Evolutionary conservation across 2,113 vertebrate genomes (phyloP).

Genomic region (Antigone vipio): DNA sequence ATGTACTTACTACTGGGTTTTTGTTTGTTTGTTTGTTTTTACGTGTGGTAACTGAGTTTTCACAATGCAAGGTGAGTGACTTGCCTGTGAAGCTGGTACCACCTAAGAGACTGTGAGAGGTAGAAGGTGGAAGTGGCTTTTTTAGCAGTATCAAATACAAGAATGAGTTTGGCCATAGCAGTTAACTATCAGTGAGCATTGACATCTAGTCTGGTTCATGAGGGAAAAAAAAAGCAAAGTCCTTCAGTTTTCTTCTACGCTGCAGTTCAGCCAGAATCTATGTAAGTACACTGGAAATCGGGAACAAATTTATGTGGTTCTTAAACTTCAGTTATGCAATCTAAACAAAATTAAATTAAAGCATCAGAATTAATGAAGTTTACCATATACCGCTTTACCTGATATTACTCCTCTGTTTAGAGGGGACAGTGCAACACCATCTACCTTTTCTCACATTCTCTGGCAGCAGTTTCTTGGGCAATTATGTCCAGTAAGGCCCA

Average conservation of each 20-base stretch:
- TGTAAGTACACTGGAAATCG: neutral
- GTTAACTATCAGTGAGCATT: accelerated
- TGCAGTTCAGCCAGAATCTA: neutral
- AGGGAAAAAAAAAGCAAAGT: neutral
- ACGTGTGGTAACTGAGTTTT: accelerated
- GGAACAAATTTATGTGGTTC: neutral
- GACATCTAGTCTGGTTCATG: neutral
- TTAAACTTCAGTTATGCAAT: neutral
- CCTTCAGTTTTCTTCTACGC: neutral
- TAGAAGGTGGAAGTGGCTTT: neutral
- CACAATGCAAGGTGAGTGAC: neutral
- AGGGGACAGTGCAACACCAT: neutral
- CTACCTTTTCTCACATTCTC: neutral
- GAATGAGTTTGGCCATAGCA: neutral
- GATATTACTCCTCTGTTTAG: neutral
- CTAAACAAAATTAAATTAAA: neutral
- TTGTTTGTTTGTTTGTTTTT: neutral
- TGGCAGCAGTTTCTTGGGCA: neutral
- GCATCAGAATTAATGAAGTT: neutral
- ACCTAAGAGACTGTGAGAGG: no score
- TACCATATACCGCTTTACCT: neutral
- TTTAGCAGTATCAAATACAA: neutral
- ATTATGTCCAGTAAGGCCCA: neutral
- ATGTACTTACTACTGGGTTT: neutral
- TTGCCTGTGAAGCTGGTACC: neutral